Conservation (phyloP, 2,113 vertebrate species). For the Pogona vitticeps region DNA sequence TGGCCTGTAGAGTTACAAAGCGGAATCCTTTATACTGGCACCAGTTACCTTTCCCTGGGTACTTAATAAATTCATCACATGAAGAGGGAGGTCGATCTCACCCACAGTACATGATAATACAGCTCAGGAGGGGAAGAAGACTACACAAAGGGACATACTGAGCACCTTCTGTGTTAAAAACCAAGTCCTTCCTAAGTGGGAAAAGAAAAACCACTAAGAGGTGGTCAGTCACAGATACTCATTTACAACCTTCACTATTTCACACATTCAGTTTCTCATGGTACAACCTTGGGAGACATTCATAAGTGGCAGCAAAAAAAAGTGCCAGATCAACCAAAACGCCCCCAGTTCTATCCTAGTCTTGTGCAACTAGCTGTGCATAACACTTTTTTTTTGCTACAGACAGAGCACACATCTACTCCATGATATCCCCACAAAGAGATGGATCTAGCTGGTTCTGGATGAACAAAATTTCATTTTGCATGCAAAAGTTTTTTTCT, state of each 20-base stretch:
- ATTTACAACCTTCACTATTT: not conserved
- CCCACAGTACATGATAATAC: not conserved
- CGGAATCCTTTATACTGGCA: not conserved
- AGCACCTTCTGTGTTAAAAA: not conserved
- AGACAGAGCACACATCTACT: not conserved
- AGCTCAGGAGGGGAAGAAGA: not conserved
- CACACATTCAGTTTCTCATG: not conserved
- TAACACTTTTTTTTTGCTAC: not conserved
- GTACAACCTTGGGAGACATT: not conserved
- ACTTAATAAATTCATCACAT: constrained; percentile 27
- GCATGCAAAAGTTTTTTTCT: not conserved
- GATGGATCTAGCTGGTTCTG: not conserved
- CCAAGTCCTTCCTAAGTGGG: not conserved
- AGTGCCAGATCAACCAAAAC: not conserved
- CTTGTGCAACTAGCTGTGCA: not conserved
- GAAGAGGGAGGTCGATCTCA: not conserved
- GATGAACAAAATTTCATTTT: not conserved
- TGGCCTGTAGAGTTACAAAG: constrained; percentile 4
- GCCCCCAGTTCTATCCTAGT: not conserved
- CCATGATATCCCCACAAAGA: not conserved
- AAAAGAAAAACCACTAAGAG: not conserved
- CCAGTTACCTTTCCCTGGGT: not conserved
- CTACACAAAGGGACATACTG: not conserved
- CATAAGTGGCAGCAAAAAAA: not conserved
- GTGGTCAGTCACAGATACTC: not conserved